A percentile compares a stretch with the other conserved stretches of the same genome.
phyloP scores from a whole-genome alignment of 2,888 invertebrate species.

The Platypus cylindrus region DNA sequence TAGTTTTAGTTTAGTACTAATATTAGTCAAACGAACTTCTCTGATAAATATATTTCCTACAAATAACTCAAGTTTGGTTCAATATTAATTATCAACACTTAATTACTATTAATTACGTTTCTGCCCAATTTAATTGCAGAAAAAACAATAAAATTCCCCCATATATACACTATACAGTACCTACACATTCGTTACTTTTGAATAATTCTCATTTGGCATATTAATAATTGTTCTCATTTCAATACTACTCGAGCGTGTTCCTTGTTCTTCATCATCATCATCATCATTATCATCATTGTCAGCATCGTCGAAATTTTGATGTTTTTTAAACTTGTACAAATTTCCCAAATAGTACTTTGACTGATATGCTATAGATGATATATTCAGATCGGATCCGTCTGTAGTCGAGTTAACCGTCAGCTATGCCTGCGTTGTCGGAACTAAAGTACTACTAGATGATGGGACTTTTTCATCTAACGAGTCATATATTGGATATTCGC shows the following conservation, averaged over 20 bases:
- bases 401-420: constrained; percentile 33
- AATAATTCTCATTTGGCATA: neutral
- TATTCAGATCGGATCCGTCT: constrained; percentile 21
- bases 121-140: no score
- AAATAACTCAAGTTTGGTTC: no score
- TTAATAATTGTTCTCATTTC: no score
- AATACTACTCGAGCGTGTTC: neutral
- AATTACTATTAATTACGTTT: no score
- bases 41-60: no score
- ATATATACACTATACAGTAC: neutral
- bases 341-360: constrained; percentile 11
- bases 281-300: neutral
- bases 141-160: no score
- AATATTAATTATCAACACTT: no score
- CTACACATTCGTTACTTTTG: constrained; percentile 1
- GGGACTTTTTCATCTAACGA: constrained; percentile 52
- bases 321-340: constrained; percentile 10
- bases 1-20: no score
- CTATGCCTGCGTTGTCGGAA: constrained; percentile 63
- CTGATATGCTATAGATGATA: constrained; percentile 19
- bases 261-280: neutral
- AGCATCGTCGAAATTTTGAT: no score
- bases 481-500: constrained; percentile 82
- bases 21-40: no score
- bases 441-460: no score